These are phyloP conservation scores for Magallana gigas DNA, from an alignment of 1,140 invertebrate genomes.

Conservation along the genomic window DNA sequence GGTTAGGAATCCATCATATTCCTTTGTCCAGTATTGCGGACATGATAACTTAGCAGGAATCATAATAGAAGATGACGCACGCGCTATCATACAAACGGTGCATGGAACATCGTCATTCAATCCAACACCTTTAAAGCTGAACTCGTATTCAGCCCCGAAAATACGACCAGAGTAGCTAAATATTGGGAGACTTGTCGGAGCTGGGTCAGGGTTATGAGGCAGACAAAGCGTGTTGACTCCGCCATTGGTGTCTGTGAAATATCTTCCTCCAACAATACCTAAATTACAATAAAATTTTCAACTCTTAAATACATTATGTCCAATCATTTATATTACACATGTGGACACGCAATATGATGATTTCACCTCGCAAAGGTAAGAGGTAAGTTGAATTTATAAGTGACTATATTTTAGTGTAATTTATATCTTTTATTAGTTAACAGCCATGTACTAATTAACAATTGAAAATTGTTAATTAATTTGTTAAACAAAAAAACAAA, in stretches of 20 bases:
- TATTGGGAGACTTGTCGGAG: neutral
- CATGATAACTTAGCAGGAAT: constrained; percentile 7
- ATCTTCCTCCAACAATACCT: constrained; percentile 38
- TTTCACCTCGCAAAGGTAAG: too few species aligned
- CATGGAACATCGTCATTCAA: constrained; percentile 45
- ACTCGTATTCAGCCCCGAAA: neutral
- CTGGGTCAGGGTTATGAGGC: constrained; percentile 42
- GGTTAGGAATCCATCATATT: neutral
- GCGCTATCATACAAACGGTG: constrained; percentile 23
- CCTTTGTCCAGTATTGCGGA: neutral
- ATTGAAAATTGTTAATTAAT: too few species aligned
- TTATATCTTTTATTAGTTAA: too few species aligned
- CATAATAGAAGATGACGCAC: neutral
- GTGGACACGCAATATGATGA: too few species aligned
- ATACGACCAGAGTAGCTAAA: neutral
- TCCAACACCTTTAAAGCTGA: neutral
- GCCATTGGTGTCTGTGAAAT: neutral
- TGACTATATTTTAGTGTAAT: too few species aligned
- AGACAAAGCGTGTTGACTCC: constrained; percentile 22
- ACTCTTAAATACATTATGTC: too few species aligned
- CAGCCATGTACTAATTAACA: too few species aligned
- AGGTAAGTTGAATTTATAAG: too few species aligned
- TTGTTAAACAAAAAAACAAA: too few species aligned
- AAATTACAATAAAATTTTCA: neutral
- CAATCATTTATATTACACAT: too few species aligned